phyloP scores from a whole-genome alignment of 2,113 vertebrate species.

The Amblyopsis rosae region DNA sequence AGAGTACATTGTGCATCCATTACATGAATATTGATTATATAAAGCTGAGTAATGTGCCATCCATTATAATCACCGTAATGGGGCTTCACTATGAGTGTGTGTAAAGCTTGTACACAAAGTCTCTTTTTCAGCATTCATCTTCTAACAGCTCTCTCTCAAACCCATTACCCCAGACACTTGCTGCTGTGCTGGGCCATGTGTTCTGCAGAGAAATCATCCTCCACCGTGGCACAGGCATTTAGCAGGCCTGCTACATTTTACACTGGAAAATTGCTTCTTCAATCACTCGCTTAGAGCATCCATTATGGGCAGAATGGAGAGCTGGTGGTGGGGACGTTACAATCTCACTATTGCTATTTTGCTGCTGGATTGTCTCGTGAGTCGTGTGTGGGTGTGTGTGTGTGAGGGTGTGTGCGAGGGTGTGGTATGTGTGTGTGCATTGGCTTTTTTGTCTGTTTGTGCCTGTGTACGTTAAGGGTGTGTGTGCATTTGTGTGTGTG shows the following conservation, averaged over 20 bases:
- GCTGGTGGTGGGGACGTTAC: not conserved
- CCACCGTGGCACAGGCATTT: slow-evolving; percentile 41
- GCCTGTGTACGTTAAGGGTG: not conserved
- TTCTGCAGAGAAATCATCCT: slow-evolving; percentile 33
- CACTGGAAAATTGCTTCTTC: slow-evolving; percentile 43
- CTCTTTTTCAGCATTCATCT: no score
- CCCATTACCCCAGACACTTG: slow-evolving; percentile 4
- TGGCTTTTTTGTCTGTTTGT: not conserved
- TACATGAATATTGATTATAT: no score
- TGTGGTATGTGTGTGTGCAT: slow-evolving; percentile 1
- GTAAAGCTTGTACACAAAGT: no score
- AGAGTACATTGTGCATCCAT: no score
- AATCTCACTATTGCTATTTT: slow-evolving; percentile 20
- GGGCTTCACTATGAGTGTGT: no score
- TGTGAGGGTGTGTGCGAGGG: not conserved
- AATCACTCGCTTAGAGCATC: slow-evolving; percentile 53
- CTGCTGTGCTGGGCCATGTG: not conserved
- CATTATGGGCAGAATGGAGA: slow-evolving; percentile 40
- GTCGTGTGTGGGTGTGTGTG: not conserved
- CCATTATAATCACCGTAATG: no score
- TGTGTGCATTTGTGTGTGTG: not conserved
- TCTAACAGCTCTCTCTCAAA: slow-evolving; percentile 30
- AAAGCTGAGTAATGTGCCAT: no score
- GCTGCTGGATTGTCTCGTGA: slow-evolving; percentile 9
- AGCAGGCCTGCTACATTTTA: slow-evolving; percentile 44